Percentiles rank a stretch among this genome's conserved stretches.
Conservation (phyloP, 2,113 vertebrate species). For the Prietella phreatophila region DNA sequence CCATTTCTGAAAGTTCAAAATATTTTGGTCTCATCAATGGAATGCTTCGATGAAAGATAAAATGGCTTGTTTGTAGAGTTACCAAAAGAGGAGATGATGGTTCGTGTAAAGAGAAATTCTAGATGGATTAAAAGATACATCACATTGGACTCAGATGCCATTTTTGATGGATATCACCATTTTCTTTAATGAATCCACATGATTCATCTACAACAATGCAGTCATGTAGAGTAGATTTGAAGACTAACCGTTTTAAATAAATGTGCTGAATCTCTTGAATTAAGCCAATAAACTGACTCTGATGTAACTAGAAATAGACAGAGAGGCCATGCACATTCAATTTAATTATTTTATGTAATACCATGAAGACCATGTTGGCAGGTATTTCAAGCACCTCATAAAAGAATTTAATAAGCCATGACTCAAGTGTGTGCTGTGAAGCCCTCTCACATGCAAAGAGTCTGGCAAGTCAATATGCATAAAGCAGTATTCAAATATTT, state of each 20-base stretch:
- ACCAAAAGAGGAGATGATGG: constrained; percentile 31
- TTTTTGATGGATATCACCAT: neutral
- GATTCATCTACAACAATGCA: neutral
- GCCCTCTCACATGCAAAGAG: neutral
- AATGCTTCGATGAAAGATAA: constrained; percentile 38
- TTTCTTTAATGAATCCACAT: neutral
- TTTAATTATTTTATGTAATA: neutral
- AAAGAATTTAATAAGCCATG: neutral
- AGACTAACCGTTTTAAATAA: neutral
- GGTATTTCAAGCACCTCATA: neutral
- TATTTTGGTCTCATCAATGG: constrained; percentile 20
- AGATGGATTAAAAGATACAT: neutral
- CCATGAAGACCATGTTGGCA: neutral
- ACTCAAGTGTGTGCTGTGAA: neutral
- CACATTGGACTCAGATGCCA: neutral
- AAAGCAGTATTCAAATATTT: neutral
- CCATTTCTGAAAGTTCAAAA: constrained; percentile 20
- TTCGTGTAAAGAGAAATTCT: neutral
- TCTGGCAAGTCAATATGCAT: neutral
- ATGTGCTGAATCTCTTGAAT: neutral
- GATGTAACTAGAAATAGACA: neutral
- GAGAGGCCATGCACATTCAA: neutral
- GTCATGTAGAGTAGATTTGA: neutral
- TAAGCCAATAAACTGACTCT: neutral
- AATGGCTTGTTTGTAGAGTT: constrained; percentile 1